A percentile compares a stretch with the other conserved stretches of the same genome.
Evolutionary conservation across 2,113 vertebrate genomes (phyloP).

Genomic region (Entosphenus tridentatus): DNA sequence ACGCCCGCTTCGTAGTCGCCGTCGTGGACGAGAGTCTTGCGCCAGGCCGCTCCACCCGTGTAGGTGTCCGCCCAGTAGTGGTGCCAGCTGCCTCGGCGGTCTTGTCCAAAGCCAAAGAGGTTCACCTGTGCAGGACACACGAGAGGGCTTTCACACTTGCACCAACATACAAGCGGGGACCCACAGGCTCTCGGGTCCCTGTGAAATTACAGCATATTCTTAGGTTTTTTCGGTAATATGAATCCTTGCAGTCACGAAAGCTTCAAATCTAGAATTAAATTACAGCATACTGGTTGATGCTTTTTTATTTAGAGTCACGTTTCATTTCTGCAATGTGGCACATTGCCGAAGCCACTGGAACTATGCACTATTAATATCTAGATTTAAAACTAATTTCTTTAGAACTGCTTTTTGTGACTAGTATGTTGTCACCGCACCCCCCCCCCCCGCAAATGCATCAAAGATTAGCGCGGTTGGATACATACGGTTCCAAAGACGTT

Average conservation of each 20-base stretch:
- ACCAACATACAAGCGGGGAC: neutral
- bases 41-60: slow-evolving; percentile 62
- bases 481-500: too few relatives aligned
- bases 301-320: neutral
- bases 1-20: slow-evolving; percentile 84
- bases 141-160: neutral
- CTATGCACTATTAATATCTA: too few relatives aligned
- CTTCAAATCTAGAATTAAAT: neutral
- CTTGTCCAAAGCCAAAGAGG: slow-evolving; percentile 79
- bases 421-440: too few relatives aligned
- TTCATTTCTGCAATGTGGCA: neutral
- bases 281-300: neutral
- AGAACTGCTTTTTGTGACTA: too few relatives aligned
- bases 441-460: too few relatives aligned
- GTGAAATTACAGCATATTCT: neutral
- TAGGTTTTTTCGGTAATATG: neutral
- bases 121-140: slow-evolving; percentile 37
- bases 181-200: neutral
- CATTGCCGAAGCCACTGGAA: neutral
- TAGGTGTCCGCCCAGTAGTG: slow-evolving; percentile 98
- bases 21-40: slow-evolving; percentile 81
- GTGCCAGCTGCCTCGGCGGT: slow-evolving; percentile 86
- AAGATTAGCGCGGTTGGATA: too few relatives aligned
- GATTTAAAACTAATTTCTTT: too few relatives aligned
- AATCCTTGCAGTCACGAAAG: too few relatives aligned